A percentile compares a stretch with the other conserved stretches of the same genome.
Evolutionary conservation across 2,113 vertebrate genomes (phyloP).

Genomic region (Bubo blakistoni): DNA sequence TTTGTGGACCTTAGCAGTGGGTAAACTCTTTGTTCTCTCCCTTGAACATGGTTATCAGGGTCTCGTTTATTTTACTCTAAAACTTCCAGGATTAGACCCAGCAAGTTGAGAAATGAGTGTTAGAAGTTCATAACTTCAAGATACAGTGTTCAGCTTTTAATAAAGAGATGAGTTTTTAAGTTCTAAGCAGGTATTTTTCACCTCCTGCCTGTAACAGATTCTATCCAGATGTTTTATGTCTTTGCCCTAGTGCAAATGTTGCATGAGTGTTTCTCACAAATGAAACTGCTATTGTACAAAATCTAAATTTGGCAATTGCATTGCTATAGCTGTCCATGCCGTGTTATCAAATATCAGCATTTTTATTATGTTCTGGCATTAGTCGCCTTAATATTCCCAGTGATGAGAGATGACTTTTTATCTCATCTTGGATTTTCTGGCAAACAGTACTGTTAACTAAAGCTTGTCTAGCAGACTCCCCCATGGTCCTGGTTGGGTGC

Average conservation of each 20-base stretch:
- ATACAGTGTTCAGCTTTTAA: background rate
- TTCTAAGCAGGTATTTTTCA: background rate
- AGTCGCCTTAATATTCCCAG: conserved; percentile 26
- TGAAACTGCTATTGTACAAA: conserved; percentile 40
- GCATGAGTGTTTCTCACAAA: conserved; percentile 29
- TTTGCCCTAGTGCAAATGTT: conserved; percentile 35
- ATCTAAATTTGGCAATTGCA: conserved; percentile 43
- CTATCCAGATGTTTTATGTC: conserved; percentile 32
- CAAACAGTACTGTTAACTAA: conserved; percentile 1
- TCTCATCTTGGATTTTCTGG: conserved; percentile 20
- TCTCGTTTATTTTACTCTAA: background rate
- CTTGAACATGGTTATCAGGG: background rate
- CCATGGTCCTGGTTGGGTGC: background rate
- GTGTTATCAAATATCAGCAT: background rate
- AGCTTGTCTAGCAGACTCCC: background rate
- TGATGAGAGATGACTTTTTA: conserved; percentile 42
- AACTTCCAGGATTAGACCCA: background rate
- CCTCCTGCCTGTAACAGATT: conserved; percentile 33
- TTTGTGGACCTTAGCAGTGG: background rate
- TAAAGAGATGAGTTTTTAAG: conserved; percentile 16
- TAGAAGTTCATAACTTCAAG: background rate
- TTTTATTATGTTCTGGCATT: conserved; percentile 50
- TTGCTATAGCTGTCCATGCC: background rate
- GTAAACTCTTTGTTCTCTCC: background rate
- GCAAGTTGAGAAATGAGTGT: background rate